Base-by-base conservation (phyloP, 2,113 vertebrate species). In the Gnathonemus echidnorhynchus region DNA sequence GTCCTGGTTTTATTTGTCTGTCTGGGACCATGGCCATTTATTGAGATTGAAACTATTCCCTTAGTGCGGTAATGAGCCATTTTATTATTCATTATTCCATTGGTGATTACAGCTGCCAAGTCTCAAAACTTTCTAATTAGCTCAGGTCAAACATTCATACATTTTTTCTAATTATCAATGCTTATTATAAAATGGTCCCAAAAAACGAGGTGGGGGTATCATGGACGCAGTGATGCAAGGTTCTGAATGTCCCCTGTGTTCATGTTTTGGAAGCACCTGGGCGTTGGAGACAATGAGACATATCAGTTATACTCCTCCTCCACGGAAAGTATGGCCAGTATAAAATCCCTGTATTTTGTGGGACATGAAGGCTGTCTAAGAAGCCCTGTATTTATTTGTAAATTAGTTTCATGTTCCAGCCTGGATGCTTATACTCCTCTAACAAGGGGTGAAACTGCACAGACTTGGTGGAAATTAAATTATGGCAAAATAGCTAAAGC, bases 91-190 rank as follows among this genome's bases (percentile, higher is more conserved):
- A 96, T 96, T 96, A 96, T 96, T 92, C 94, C 92, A 87, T 90
- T 89, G 92, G 93, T 95, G 94, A 95, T 94, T 95, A 94, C 92
- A 90, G 92, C 94, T 94, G 95, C 95, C 94, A 94, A 94, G 95
- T 93, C 94, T 94, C 94, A 94, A 96, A 96, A 96, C 95, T 96
- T 96, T 96, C 94, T 95, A 96, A 96, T 96, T 96, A 96, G 93
- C 93, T 93, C 91, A 91, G 95, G 96, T 96, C 96, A 96, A 96
- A 96, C 93, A 95, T 94, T 94, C 95, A 93, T 92, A 92, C 94
- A 92, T 93, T 92, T 95, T 93, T 91, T 92, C 93, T 95, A 95
- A 95, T 96, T 95, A 95, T 95, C 91, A 86, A 93, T 90, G 93
- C 94, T 94, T 94, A 93, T 95, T 95, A 93, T 66, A 88, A 90